Percentiles rank a stretch among this genome's conserved stretches.
Evolutionary conservation across 1,140 invertebrate genomes (phyloP).

Genomic region (Sitobion miscanthi): DNA sequence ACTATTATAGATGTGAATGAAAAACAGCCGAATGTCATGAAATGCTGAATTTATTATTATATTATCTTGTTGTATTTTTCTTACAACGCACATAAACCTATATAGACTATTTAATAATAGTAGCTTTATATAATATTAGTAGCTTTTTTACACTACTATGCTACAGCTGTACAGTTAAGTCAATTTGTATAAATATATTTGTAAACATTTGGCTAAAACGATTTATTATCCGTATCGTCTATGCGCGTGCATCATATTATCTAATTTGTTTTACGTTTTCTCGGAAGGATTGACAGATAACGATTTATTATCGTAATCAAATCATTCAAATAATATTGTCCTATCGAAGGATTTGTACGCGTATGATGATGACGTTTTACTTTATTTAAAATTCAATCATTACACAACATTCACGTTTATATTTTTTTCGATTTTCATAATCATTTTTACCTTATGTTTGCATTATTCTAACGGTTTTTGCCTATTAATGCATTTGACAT

Average conservation of each 20-base stretch:
- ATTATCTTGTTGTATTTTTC: not conserved
- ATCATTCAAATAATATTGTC: constrained; percentile 24
- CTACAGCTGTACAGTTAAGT: not conserved
- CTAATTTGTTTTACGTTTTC: constrained; percentile 23
- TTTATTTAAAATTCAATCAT: constrained; percentile 13
- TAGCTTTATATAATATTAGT: not conserved
- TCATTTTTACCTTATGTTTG: not conserved
- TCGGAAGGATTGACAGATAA: constrained; percentile 10
- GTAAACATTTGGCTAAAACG: constrained; percentile 12
- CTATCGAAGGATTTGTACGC: not conserved
- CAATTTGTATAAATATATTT: not conserved
- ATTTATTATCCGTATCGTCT: constrained; percentile 13
- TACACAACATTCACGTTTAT: not conserved
- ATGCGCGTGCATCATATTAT: not conserved
- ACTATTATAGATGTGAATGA: not conserved
- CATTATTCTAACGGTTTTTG: not conserved
- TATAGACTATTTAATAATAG: constrained; percentile 4
- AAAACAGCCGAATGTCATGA: not conserved
- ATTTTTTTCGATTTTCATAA: not conserved
- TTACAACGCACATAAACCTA: not conserved
- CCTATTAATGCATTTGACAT: not conserved
- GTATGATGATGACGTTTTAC: not conserved
- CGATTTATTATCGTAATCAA: constrained; percentile 40
- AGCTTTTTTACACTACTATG: not conserved
- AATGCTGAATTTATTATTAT: not conserved